Evolutionary conservation across 2,797 vertebrate genomes (phyloP), one percentile per base, ranked within the genome.

Genomic region (Cuculus canorus): DNA sequence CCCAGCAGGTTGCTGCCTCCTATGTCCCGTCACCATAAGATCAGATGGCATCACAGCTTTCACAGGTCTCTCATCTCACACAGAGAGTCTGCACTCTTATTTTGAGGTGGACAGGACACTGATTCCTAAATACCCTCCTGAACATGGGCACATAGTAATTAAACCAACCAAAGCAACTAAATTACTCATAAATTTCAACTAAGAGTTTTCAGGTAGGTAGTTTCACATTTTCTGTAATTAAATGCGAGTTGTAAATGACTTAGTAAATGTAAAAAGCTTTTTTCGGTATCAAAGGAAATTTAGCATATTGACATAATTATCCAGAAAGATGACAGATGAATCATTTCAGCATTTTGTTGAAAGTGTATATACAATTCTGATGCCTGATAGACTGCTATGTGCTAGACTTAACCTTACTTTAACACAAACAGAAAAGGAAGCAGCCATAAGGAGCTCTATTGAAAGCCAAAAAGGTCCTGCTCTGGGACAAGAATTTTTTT

Each of bases 271-370:
- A 53, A 57, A 81, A 85, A 61, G 81, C 66, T 82, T 82, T 79
- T 56, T 73, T 70, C 32, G 4, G 47, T 41, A 85, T 80, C 89
- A 91, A 89, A 89, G 79, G 54, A 71, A 88, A 66, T 65, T 30
- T 45, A 90, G 82, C 65, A 81, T 66, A 69, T 72, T 93, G 91
- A 88, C 82, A 94, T 48, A 93, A 86, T 86, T 54, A 92, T 35
- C 87, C 80, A 78, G 72, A 65, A 83, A 81, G 86, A 75, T 59
- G 88, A 89, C 73, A 92, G 94, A 87, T 89, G 87, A 97, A 86
- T 91, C 84, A 83, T 47, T 71, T 39, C 75, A 86, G 72, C 82
- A 27, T 86, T 87, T 89, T 86, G 41, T 16, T 61, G 69, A 10
- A 86, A 61, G 65, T 59, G 70, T 61, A 85, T 43, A 78, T 24